Base-by-base conservation (phyloP, 1,140 invertebrate genomes). In the Danaus melanippus region DNA sequence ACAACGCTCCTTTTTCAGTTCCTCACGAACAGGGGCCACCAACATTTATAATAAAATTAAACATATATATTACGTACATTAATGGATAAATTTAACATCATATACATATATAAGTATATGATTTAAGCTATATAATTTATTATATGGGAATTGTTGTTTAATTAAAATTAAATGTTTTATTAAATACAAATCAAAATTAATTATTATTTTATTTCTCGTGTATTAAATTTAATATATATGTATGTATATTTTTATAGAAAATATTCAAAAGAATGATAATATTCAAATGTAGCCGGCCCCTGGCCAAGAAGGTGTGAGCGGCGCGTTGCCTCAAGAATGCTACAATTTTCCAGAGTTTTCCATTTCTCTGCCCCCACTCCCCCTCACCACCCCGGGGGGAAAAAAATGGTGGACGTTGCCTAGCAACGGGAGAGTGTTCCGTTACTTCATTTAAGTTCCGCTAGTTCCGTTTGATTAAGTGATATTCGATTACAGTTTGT, bases 291-390 rank as follows among this genome's bases (percentile, higher is more conserved):
- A 82, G 45, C 5, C 44, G 7, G 68, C 59, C 57, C 58, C 76
- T 60, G 50, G 43, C 56, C 60, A 84, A 84, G 83, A 86, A 86
- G 83, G 81, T 84, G 81, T 80, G 79, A 84, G 83, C 75, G 65
- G 65, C 69, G 75, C 76, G 74, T 81, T 75, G 81, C 83, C 83
- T 86, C 79, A 86, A 86, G 83, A 86, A 86, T 86, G 83, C 83
- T 86, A 86, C 83, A 86, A 84, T 86, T 86, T 86, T 86, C 83
- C 79, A 71, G 83, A 86, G 81, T 86, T 86, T 86, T 86, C 83
- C 83, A 86, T 86, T 86, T 81, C 80, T 81, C 71, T 73, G 62
- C 73, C 69, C 64, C 42, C 55, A 21, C 53, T 47, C 42, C 56
- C 39, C 52, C 45, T 43, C 9, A 42, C 52, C 57, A 45, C 51